Evolutionary conservation across 2,113 vertebrate species (phyloP), one percentile per base, ranked within the genome.

Genomic region (Passer montanus): DNA sequence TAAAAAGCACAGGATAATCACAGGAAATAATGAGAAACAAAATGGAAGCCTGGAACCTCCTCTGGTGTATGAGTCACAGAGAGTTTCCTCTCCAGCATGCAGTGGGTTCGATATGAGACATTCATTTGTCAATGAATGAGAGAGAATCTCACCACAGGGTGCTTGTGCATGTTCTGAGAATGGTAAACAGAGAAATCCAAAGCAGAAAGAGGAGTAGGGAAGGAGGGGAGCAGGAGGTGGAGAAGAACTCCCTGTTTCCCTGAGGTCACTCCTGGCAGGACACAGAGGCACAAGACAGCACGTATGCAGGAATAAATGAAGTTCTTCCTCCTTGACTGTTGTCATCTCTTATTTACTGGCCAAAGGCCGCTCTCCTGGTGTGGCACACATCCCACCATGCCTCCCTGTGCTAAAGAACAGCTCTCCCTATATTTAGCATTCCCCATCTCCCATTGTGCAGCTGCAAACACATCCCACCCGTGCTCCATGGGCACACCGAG

Each of bases 371-470:
- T 63, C 68, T 73, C 23, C 59, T 78, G 80, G 47, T 72, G 85
- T 0, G 0, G 17, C 74, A 60, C 31, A 18, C 19, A 10, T 68
- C 75, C 79, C 59, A 85, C 75, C 59, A 56, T 46, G 6, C 31
- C 84, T 76, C 53, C 16, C 24, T 2, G 0, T 69, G 59, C 59
- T 58, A 46, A 53, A 85, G 39, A 79, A 50, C 66, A 76, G 50
- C 77, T 87, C 37, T 78, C 10, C 17, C 92, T 94, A 72, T 96
- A 78, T 96, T 97, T 96, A 94, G 82, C 76, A 63, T 39, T 70
- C 53, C 39, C 52, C 15, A 21, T 80, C 47, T 94, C 84, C 82
- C 93, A 77, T 92, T 95, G 84, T 95, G 67, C 11, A 52, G 75
- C 52, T 52, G 35, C 70, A 95, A 83, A 84, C 68, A 37, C 0